Conservation (phyloP, 2,797 vertebrate species). For the Thamnophis elegans region DNA sequence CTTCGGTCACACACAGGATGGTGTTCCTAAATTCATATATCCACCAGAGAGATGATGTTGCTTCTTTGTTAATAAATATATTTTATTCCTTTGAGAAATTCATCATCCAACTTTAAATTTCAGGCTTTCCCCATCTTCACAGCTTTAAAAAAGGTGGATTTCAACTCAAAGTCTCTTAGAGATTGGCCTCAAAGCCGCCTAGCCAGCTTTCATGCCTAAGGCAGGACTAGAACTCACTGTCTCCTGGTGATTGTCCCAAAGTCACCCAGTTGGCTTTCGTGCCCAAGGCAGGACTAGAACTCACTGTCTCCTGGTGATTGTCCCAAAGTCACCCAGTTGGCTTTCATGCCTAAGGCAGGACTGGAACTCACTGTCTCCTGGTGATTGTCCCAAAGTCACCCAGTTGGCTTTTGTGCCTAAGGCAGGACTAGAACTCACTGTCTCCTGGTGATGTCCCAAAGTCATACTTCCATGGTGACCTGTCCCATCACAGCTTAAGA, state of each 20-base stretch:
- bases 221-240: no score
- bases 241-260: no score
- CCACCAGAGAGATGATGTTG: neutral
- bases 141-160: neutral
- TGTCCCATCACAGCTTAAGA: neutral
- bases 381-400: no score
- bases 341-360: no score
- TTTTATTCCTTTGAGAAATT: neutral
- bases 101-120: neutral
- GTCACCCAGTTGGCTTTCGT: neutral
- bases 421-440: neutral
- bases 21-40: neutral
- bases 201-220: neutral
- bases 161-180: no score
- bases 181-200: no score
- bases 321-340: no score
- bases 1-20: neutral
- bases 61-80: neutral
- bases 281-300: no score
- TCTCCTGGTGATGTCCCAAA: no score
- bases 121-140: neutral
- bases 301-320: no score
- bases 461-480: neutral
- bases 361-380: no score
- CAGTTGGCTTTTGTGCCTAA: no score